Conservation (phyloP, 1,140 invertebrate genomes). For the Lamellibrachia luymesi region DNA sequence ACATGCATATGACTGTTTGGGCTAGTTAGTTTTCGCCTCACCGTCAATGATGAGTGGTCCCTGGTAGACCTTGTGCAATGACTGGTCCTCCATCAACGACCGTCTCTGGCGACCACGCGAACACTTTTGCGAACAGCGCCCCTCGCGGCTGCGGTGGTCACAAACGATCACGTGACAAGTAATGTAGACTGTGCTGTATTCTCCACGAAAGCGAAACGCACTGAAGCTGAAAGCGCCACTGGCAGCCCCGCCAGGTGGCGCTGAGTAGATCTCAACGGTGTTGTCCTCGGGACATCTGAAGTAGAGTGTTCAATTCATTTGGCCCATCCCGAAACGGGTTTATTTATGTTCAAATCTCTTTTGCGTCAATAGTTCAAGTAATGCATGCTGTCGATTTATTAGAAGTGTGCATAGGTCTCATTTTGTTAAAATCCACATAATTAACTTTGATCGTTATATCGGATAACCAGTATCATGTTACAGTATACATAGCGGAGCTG, state of each 20-base stretch:
- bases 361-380: too few species aligned
- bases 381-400: too few species aligned
- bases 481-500: too few species aligned
- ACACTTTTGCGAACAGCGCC: not conserved
- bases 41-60: not conserved
- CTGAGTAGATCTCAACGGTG: not conserved
- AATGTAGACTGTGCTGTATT: constrained; percentile 23
- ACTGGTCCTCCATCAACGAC: not conserved
- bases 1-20: not conserved
- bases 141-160: not conserved
- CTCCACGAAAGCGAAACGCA: not conserved
- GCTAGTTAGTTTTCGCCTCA: not conserved
- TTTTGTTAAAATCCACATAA: too few species aligned
- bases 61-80: not conserved
- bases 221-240: not conserved
- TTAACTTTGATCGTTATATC: too few species aligned
- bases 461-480: too few species aligned
- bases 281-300: not conserved
- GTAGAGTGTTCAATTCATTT: not conserved
- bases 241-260: not conserved
- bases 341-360: too few species aligned
- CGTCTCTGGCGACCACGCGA: not conserved
- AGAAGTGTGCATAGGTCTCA: too few species aligned
- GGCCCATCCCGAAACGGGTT: too few species aligned
- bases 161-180: constrained; percentile 27